Conservation (phyloP, 2,797 vertebrate genomes). For the Champsocephalus esox region DNA sequence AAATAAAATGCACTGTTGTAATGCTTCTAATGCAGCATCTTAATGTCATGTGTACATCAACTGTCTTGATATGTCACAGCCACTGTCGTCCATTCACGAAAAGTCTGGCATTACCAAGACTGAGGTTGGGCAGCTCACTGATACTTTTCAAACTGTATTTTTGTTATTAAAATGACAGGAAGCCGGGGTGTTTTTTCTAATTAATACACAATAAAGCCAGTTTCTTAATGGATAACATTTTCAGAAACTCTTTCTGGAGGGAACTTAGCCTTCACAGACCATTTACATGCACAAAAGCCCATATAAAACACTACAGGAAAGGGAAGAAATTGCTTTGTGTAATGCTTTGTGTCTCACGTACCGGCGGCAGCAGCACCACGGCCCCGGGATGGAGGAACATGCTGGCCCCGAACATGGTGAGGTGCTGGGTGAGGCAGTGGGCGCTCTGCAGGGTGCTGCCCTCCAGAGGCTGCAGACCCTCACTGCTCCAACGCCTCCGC, state of each 20-base stretch:
- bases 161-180: background rate
- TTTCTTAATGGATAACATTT: too few species aligned
- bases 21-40: background rate
- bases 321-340: too few species aligned
- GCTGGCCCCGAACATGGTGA: slow-evolving; percentile 88
- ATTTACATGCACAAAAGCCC: too few species aligned
- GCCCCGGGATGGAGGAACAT: slow-evolving; percentile 86
- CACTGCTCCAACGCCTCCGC: slow-evolving; percentile 82
- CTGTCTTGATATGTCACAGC: background rate
- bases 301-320: too few species aligned
- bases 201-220: too few species aligned
- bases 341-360: slow-evolving; percentile 25
- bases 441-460: slow-evolving; percentile 78
- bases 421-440: slow-evolving; percentile 85
- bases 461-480: slow-evolving; percentile 82
- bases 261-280: too few species aligned
- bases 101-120: too few species aligned
- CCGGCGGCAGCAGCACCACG: slow-evolving; percentile 84
- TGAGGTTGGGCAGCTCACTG: too few species aligned
- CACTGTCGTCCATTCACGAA: background rate
- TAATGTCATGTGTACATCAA: background rate
- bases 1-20: too few species aligned
- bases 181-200: too few species aligned
- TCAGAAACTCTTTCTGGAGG: too few species aligned
- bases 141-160: background rate